Evolutionary conservation across 2,113 vertebrate species (phyloP).

Genomic region (Dasyornis broadbenti): DNA sequence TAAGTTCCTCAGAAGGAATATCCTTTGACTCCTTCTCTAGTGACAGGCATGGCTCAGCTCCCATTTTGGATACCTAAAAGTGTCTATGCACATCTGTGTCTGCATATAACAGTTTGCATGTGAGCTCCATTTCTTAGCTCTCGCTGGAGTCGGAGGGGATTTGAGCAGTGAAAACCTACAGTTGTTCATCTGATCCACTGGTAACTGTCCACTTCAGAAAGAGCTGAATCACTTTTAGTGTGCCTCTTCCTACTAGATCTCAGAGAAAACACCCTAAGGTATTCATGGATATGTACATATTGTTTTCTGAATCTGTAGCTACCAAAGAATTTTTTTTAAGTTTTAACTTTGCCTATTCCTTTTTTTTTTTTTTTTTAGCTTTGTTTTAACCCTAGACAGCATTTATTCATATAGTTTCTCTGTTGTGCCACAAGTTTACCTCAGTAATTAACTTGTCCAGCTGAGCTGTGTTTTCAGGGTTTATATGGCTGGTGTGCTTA

Average conservation of each 20-base stretch:
- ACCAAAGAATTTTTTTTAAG: not conserved
- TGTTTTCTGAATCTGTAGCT: not conserved
- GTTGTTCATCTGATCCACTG: accelerated
- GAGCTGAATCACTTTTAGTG: not conserved
- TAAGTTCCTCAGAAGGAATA: not conserved
- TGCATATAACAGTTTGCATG: not conserved
- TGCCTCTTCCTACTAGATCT: not conserved
- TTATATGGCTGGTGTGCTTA: not conserved
- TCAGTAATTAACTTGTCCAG: not conserved
- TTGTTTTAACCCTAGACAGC: not conserved
- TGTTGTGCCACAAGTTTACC: not conserved
- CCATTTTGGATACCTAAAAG: not conserved
- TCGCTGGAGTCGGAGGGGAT: not conserved
- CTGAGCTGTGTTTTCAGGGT: not conserved
- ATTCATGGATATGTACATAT: not conserved
- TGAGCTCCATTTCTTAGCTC: not conserved
- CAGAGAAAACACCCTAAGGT: not conserved
- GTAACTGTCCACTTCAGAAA: accelerated
- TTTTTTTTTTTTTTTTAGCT: no score
- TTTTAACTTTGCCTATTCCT: accelerated
- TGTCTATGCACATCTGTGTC: not conserved
- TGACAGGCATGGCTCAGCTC: not conserved
- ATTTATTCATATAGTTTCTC: not conserved
- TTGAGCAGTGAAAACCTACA: not conserved
- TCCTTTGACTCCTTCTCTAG: not conserved